phyloP scores from a whole-genome alignment of 2,888 invertebrate species.

The Orthosia gracilis region DNA sequence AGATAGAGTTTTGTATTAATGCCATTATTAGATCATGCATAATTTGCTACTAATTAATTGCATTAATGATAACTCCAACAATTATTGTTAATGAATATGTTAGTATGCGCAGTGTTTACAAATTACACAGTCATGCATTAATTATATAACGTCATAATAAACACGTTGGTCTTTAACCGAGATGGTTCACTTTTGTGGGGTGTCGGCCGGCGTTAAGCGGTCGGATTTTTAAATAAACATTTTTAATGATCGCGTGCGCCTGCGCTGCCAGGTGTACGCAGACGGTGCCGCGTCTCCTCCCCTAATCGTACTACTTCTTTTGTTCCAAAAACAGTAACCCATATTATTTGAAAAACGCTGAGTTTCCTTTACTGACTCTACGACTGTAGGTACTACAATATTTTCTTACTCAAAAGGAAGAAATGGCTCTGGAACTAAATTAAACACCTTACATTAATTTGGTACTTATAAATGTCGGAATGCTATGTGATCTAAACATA shows the following conservation, averaged over 20 bases:
- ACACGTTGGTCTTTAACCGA: slow-evolving; percentile 53
- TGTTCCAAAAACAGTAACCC: slow-evolving; percentile 89
- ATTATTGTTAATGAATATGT: slow-evolving; percentile 31
- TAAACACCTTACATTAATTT: slow-evolving; percentile 12
- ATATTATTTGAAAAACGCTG: slow-evolving; percentile 75
- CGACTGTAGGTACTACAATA: neutral
- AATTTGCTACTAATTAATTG: slow-evolving; percentile 42
- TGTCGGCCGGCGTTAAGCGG: slow-evolving; percentile 86
- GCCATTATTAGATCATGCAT: slow-evolving; percentile 33
- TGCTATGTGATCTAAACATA: slow-evolving; percentile 12
- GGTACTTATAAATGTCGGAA: slow-evolving; percentile 4
- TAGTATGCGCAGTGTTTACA: slow-evolving; percentile 42
- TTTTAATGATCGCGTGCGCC: slow-evolving; percentile 90
- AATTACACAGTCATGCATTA: slow-evolving; percentile 49
- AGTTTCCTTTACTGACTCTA: slow-evolving; percentile 45
- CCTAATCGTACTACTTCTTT: slow-evolving; percentile 81
- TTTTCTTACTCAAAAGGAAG: neutral
- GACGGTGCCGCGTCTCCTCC: slow-evolving; percentile 81
- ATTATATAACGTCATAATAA: slow-evolving; percentile 55
- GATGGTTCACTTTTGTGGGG: slow-evolving; percentile 77
- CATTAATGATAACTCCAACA: slow-evolving; percentile 28
- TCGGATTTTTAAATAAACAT: slow-evolving; percentile 91
- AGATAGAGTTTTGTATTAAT: slow-evolving; percentile 29
- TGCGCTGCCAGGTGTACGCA: slow-evolving; percentile 88
- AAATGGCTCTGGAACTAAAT: neutral